phyloP scores from a whole-genome alignment of 2,797 vertebrate genomes.

The Hafferia zeledoni region DNA sequence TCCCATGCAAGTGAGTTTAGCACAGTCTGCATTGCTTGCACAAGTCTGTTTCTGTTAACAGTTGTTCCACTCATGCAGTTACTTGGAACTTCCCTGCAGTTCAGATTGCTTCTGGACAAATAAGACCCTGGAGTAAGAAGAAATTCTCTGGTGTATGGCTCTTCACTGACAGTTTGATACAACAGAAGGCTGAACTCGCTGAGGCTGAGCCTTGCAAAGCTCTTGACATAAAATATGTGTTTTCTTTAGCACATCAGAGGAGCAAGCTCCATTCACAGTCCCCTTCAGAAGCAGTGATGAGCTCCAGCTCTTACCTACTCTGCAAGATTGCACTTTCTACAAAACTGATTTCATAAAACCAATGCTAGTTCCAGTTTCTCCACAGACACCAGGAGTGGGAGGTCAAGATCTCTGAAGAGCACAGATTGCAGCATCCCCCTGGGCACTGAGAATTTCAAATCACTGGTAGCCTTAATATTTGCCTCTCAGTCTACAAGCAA shows the following conservation, averaged over 20 bases:
- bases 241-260: neutral
- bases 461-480: neutral
- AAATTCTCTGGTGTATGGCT: neutral
- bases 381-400: neutral
- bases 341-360: neutral
- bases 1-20: neutral
- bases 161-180: neutral
- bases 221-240: neutral
- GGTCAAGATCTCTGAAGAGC: neutral
- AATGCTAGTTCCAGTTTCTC: neutral
- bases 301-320: neutral
- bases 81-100: neutral
- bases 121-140: neutral
- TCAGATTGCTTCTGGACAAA: conserved; percentile 12
- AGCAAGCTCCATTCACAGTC: neutral
- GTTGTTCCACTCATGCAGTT: neutral
- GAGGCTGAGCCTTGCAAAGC: neutral
- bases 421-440: neutral
- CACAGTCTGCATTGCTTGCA: neutral
- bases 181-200: neutral
- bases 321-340: neutral
- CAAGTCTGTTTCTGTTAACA: neutral
- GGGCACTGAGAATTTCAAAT: neutral
- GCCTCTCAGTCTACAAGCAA: neutral
- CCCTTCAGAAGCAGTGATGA: neutral